Evolutionary conservation across 1,140 invertebrate genomes (phyloP).

Genomic region (Ruditapes philippinarum): DNA sequence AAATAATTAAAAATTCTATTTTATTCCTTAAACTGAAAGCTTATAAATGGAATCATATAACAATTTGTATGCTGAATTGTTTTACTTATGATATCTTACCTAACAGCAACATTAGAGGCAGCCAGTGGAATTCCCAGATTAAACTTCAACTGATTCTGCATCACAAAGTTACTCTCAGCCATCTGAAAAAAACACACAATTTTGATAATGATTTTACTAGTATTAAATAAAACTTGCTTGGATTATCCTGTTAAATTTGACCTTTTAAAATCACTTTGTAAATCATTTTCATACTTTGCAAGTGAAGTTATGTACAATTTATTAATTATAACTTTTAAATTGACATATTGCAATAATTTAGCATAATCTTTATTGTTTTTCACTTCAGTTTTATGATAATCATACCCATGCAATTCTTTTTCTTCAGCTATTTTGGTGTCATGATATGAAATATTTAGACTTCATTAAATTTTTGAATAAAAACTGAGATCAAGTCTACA

Average conservation of each 20-base stretch:
- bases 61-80: no score
- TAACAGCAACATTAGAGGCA: constrained; percentile 55
- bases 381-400: no score
- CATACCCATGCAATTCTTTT: no score
- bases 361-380: background rate
- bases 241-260: background rate
- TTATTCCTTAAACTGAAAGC: no score
- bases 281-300: background rate
- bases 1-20: no score
- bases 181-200: background rate
- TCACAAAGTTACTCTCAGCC: background rate
- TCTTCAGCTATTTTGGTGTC: no score
- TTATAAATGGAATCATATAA: no score
- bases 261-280: background rate
- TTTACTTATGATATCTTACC: no score
- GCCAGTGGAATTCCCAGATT: constrained; percentile 51
- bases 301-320: background rate
- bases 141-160: constrained; percentile 61
- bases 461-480: no score
- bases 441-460: no score
- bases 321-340: background rate
- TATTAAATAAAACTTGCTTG: background rate
- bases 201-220: no score
- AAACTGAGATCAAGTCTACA: no score
- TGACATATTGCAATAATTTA: background rate